Evolutionary conservation across 2,797 vertebrate species (phyloP).

Genomic region (Gadopsis bispinosus): DNA sequence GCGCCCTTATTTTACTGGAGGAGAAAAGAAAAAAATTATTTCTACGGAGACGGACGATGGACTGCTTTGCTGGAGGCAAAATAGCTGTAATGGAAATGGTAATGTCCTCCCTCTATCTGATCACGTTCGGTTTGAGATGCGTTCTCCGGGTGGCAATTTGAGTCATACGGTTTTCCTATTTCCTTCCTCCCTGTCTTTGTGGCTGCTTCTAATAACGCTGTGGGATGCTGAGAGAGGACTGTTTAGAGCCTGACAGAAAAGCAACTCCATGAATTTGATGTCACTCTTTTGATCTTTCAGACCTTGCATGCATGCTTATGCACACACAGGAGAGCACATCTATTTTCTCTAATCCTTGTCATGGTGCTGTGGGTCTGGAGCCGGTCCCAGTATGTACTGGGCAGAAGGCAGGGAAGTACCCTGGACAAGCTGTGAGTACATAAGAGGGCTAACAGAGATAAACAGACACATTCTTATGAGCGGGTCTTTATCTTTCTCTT

Average conservation of each 20-base stretch:
- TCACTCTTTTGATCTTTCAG: conserved; percentile 59
- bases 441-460: conserved; percentile 43
- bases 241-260: conserved; percentile 62
- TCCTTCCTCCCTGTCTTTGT: conserved; percentile 62
- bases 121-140: conserved; percentile 65
- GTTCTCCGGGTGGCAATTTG: conserved; percentile 73
- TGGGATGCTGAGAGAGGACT: conserved; percentile 57
- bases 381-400: conserved; percentile 45
- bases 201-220: conserved; percentile 66
- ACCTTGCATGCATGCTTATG: background rate
- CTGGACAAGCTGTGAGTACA: conserved; percentile 37
- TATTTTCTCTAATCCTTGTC: conserved; percentile 48
- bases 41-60: conserved; percentile 44
- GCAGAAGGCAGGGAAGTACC: conserved; percentile 42
- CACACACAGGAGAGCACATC: conserved; percentile 19
- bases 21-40: conserved; percentile 36
- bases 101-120: conserved; percentile 72
- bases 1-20: conserved; percentile 43
- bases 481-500: background rate
- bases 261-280: conserved; percentile 62
- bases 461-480: conserved; percentile 45
- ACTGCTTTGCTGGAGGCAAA: conserved; percentile 62
- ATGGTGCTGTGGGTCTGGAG: conserved; percentile 42
- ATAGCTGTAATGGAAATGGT: conserved; percentile 77
- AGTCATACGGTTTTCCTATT: conserved; percentile 62